Evolutionary conservation across 2,113 vertebrate species (phyloP).

Genomic region (Crotalus horridus): DNA sequence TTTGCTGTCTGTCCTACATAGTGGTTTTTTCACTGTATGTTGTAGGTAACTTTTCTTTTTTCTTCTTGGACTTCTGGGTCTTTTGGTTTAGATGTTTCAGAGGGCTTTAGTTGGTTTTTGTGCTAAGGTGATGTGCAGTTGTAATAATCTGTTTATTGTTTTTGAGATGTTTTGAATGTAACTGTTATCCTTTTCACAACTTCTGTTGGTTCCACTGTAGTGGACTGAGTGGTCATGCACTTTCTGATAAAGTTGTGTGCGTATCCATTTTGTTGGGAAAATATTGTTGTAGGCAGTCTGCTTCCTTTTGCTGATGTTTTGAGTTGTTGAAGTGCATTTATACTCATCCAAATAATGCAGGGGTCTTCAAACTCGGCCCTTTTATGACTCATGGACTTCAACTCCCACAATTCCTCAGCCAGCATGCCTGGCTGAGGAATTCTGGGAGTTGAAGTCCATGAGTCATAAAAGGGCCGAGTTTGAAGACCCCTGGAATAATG

Average conservation of each 20-base stretch:
- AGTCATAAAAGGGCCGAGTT: no score
- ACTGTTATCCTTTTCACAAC: neutral
- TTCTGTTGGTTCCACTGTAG: neutral
- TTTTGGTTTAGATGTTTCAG: neutral
- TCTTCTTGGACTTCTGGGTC: neutral
- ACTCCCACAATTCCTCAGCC: no score
- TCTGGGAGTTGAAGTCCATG: no score
- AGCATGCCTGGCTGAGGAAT: no score
- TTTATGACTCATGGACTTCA: no score
- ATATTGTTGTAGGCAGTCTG: neutral
- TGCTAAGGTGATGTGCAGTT: neutral
- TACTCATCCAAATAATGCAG: neutral
- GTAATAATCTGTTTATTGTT: neutral
- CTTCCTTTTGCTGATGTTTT: neutral
- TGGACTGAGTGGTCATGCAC: neutral
- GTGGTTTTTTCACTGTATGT: neutral
- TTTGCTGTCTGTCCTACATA: neutral
- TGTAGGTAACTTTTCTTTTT: neutral
- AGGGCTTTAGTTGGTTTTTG: neutral
- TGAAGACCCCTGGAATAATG: no score
- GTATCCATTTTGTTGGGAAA: no score
- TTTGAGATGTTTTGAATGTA: neutral
- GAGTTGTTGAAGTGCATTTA: neutral
- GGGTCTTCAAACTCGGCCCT: no score
- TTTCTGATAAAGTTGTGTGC: no score